Evolutionary conservation across 2,797 vertebrate genomes (phyloP), one percentile per base, ranked within the genome.

Genomic region (Sebastes aleutianus): DNA sequence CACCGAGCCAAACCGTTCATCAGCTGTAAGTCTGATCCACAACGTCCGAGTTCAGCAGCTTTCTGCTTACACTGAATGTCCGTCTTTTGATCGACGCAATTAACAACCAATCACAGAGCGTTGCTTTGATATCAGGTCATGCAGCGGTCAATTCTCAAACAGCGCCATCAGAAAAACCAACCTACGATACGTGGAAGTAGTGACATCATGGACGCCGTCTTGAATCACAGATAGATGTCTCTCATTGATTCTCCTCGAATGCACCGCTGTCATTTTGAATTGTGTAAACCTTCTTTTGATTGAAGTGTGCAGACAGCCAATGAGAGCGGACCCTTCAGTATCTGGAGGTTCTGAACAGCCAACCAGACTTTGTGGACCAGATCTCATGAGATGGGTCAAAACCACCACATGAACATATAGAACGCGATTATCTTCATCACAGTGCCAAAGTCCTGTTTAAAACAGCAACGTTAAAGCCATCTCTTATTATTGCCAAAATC

Each of bases 401-500:
- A 20, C n/a, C 24, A 53, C 29, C 18, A 26, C 16, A 50, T 24
- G 8, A 18, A 39, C 26, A 32, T 3, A 36, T 24, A 57, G 4
- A 34, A 61, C 22, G 5, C 1, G 0, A 4, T 16, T 56, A 27
- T 47, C 56, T 31, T 67, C 31, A 24, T 86, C 88, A 89, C 81
- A 88, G 83, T 86, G 80, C 24, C 47, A 32, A 26, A 78, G 68
- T 71, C 70, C 66, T 6, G 34, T 73, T 84, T 7, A 63, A 70
- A 50, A 72, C 26, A 70, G 77, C 50, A 36, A 78, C 2, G 2
- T 73, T 79, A 65, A 86, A 88, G 66, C 83, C 71, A 29, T 72
- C 72, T 63, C 8, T 76, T 76, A 63, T 88, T 86, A 88, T 91
- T 91, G 83, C 88, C 26, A 3, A 58, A 71, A 69, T 39, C 58